A percentile compares a stretch with the other conserved stretches of the same genome.
Conservation (phyloP, 2,797 vertebrate species). For the Premnoplex brunnescens region DNA sequence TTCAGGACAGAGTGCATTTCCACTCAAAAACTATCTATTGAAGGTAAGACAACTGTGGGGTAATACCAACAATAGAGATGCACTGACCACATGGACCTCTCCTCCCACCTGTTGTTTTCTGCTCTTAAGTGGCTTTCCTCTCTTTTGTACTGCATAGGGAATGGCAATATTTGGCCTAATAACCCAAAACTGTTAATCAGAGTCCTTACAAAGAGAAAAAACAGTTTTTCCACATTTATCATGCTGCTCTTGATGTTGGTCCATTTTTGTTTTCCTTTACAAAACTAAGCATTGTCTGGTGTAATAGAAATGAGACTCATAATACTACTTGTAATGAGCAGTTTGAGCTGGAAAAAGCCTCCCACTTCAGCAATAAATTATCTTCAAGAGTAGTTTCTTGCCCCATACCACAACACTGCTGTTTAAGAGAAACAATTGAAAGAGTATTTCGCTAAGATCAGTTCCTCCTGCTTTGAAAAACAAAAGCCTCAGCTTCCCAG, state of each 20-base stretch:
- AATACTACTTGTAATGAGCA: background rate
- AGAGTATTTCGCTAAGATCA: background rate
- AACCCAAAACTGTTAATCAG: background rate
- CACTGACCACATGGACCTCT: background rate
- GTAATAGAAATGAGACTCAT: background rate
- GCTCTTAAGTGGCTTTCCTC: background rate
- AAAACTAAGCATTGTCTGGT: background rate
- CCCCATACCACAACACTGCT: background rate
- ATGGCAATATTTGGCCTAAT: background rate
- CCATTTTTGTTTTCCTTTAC: background rate
- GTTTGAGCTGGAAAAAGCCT: background rate
- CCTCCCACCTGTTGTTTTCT: background rate
- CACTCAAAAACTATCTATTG: background rate
- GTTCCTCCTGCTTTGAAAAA: constrained; percentile 32
- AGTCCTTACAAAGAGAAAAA: background rate
- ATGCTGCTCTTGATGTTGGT: fast-evolving
- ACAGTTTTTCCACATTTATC: background rate
- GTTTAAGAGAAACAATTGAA: background rate
- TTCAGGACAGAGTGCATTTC: background rate
- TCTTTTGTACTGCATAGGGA: background rate
- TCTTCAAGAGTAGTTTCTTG: background rate
- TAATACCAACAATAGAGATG: background rate
- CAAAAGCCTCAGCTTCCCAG: background rate
- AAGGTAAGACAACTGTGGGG: background rate
- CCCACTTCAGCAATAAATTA: background rate